Percentiles rank a stretch among this genome's conserved stretches.
Conservation (phyloP, 2,888 invertebrate genomes). For the Nasonia oneida region DNA sequence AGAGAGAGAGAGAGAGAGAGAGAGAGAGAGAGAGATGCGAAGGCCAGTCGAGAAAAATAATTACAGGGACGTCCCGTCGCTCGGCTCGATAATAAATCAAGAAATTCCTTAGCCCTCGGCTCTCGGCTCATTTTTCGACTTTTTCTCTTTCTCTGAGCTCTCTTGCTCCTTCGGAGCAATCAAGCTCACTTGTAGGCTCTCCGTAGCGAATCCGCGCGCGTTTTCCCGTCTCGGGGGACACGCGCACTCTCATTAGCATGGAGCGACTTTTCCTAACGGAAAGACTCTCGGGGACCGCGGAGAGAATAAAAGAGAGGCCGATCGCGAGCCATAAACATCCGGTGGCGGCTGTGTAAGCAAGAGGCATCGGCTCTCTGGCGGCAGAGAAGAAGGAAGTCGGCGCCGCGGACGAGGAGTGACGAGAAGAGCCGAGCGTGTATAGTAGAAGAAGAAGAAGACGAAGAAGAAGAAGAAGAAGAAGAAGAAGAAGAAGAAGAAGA, state of each 20-base stretch:
- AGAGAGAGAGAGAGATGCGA: slow-evolving; percentile 48
- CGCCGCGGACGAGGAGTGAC: slow-evolving; percentile 46
- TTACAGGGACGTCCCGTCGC: slow-evolving; percentile 76
- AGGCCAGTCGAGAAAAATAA: slow-evolving; percentile 75
- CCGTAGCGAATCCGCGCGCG: slow-evolving; percentile 38
- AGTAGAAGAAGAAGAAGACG: slow-evolving; percentile 38
- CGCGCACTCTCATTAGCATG: slow-evolving; percentile 38
- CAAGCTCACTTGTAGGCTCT: slow-evolving; percentile 57
- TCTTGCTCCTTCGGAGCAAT: slow-evolving; percentile 38
- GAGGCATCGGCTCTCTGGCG: slow-evolving; percentile 59
- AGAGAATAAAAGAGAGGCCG: slow-evolving; percentile 39
- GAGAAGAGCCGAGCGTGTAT: slow-evolving; percentile 29
- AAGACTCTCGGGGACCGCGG: slow-evolving; percentile 21
- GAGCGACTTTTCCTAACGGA: neutral
- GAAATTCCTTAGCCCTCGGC: slow-evolving; percentile 69
- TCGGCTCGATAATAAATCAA: slow-evolving; percentile 73
- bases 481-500: slow-evolving; percentile 51
- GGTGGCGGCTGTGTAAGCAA: slow-evolving; percentile 57
- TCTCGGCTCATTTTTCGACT: slow-evolving; percentile 62
- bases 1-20: neutral
- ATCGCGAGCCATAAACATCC: slow-evolving; percentile 59
- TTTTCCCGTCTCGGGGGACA: slow-evolving; percentile 40
- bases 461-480: slow-evolving; percentile 48
- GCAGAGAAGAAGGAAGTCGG: slow-evolving; percentile 54
- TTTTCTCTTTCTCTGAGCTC: slow-evolving; percentile 48